phyloP scores from a whole-genome alignment of 1,140 invertebrate species.

The Cecropterus lyciades region DNA sequence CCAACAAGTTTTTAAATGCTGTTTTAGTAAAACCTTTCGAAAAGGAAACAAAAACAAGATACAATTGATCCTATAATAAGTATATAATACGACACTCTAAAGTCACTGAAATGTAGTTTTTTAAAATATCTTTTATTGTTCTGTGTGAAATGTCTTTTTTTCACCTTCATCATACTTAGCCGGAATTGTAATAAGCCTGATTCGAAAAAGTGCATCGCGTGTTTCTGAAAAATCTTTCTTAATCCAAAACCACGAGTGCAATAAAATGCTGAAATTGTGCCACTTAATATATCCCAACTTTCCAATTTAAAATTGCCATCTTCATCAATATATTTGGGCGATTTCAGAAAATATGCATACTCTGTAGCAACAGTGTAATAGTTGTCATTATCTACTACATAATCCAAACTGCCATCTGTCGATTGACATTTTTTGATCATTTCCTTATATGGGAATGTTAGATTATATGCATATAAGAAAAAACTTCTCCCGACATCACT shows the following conservation, averaged over 20 bases:
- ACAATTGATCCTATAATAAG: constrained; percentile 38
- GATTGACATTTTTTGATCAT: constrained; percentile 38
- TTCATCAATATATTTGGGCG: constrained; percentile 50
- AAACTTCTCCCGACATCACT: constrained; percentile 39
- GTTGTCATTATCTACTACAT: constrained; percentile 40
- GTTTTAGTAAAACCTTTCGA: too few relatives aligned
- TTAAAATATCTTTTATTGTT: constrained; percentile 31
- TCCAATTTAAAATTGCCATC: constrained; percentile 49
- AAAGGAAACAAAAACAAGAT: constrained; percentile 20
- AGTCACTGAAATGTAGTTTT: constrained; percentile 36
- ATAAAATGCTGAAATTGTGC: constrained; percentile 38
- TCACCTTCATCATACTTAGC: constrained; percentile 18
- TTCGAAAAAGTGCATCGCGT: constrained; percentile 43
- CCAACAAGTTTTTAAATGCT: too few relatives aligned
- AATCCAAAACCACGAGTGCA: constrained; percentile 45
- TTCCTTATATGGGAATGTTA: constrained; percentile 41
- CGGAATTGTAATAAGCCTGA: constrained; percentile 33
- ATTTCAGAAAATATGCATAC: constrained; percentile 45
- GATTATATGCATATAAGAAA: constrained; percentile 48
- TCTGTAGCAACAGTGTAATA: constrained; percentile 51
- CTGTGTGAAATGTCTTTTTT: constrained; percentile 14
- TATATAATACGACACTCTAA: constrained; percentile 38
- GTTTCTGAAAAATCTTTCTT: constrained; percentile 40
- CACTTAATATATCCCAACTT: constrained; percentile 36
- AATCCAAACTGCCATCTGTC: constrained; percentile 41